Base-by-base conservation (phyloP, 2,888 invertebrate species). In the Rhorus exstirpatorius region DNA sequence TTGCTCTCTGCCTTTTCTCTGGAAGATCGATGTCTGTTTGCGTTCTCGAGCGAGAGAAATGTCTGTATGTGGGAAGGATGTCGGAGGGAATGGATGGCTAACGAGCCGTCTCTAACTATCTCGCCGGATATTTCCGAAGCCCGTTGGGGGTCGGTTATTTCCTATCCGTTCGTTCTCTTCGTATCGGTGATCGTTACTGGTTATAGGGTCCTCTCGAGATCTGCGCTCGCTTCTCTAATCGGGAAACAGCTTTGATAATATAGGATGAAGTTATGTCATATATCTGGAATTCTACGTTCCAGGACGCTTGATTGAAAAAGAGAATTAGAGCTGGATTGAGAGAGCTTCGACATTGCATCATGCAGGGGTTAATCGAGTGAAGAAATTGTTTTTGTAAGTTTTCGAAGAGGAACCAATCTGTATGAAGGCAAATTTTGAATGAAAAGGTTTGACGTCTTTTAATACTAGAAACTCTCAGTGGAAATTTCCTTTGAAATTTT, bases 71-170 rank as follows among this genome's bases (percentile, higher is more conserved):
- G 10, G 19, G 21, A 41, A 21, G 35, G 60, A 19, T 35, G 24
- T n/a, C 35, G 65, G 17, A 14, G 74, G 51, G 44, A n/a, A 68
- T 26, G 55, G 80, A 68, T 58, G 76, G 65, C 55, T 71, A 81
- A 81, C 76, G 80, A 80, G 70, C 80, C 80, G 51, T 80, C 55
- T 58, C 80, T 80, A 58, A 80, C 75, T 65, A 76, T 65, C 70
- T 70, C 44, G n/a, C 49, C 46, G 10, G 68, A 53, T 70, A 46
- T 76, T 38, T 65, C n/a, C 38, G 61, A 38, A 70, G 26, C 41
- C 55, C 21, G 38, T 46, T 35, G 49, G 58, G 49, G 58, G 35
- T 61, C n/a, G 19, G 12, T 75, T 72, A 72, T 58, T 76, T 58
- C 70, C 75, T 55, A 38, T 68, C 31, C 21, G 19, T 31, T 60